Base-by-base conservation (phyloP, 2,888 invertebrate genomes). In the Cylloceria caligata region DNA sequence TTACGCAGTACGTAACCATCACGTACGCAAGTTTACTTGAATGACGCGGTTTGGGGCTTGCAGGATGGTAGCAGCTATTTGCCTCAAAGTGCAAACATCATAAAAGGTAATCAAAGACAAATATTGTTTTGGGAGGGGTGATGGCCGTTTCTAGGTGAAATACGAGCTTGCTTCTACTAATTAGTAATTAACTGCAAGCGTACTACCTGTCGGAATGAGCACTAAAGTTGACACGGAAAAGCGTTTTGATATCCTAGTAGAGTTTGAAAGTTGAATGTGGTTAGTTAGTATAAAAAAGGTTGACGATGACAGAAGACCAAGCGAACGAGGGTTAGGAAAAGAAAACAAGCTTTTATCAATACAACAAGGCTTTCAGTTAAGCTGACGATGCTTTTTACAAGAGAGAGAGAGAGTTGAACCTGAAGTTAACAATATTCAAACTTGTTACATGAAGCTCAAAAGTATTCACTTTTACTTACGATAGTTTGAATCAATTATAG, bases 71-170 rank as follows among this genome's bases (percentile, higher is more conserved):
- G 71, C 62, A 79, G 86, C 83, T 87, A 85, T 88, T 86, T 88
- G 83, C 83, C 64, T 80, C 76, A 74, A 69, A 84, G 68, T 47
- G 85, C 84, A 87, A 89, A 88, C 87, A 87, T 80, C 85, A 83
- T 72, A 75, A 81, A 84, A 83, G 85, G 86, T 89, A 89, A 90
- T 90, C 88, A 88, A 88, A 89, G 87, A 86, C 86, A 89, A 89
- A 89, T 88, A 88, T 87, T 87, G 88, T 87, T 86, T 84, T 84
- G 78, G 80, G 77, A 65, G 69, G 82, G 80, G 64, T 81, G 81
- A 81, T 83, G 81, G 84, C 69, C 83, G 84, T 81, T 81, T 86
- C 82, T 75, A 84, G 83, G 83, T 86, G 82, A 85, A 84, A 84
- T 86, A 85, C 81, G 83, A 87, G 85, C 85, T 87, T 88, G 86